Conservation (phyloP, 2,113 vertebrate species). For the Sardina pilchardus region DNA sequence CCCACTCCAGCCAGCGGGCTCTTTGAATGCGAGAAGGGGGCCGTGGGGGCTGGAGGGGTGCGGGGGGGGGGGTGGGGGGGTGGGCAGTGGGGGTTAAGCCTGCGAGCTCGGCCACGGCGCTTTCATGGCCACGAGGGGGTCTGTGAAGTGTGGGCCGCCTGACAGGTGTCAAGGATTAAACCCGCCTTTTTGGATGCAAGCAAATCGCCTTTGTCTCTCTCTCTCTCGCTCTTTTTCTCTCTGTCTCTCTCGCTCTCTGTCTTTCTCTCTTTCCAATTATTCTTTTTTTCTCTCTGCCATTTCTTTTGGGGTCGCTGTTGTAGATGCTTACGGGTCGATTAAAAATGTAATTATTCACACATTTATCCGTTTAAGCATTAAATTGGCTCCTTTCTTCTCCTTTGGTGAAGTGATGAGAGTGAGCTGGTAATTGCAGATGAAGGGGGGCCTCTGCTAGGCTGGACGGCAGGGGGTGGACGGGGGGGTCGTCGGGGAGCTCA, state of each 20-base stretch:
- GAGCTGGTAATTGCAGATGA: constrained; percentile 66
- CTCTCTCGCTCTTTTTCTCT: neutral
- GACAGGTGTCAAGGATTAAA: constrained; percentile 52
- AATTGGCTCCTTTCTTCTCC: constrained; percentile 49
- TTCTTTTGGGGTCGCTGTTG: neutral
- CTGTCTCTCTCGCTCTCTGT: constrained; percentile 22
- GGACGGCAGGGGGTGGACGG: neutral
- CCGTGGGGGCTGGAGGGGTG: constrained; percentile 8
- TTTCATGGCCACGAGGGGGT: neutral
- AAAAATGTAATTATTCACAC: constrained; percentile 63
- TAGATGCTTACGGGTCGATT: constrained; percentile 59
- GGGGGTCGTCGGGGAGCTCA: constrained; percentile 6
- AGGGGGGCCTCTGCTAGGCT: constrained; percentile 35
- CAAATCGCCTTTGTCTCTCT: constrained; percentile 35
- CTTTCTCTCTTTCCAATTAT: neutral
- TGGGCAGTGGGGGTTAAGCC: neutral
- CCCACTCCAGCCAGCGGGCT: neutral
- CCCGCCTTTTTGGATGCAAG: constrained; percentile 42
- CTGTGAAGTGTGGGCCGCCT: constrained; percentile 26
- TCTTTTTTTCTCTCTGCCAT: neutral
- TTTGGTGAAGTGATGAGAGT: constrained; percentile 54
- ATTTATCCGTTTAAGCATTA: constrained; percentile 59
- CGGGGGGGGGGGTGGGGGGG: neutral
- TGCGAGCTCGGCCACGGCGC: neutral
- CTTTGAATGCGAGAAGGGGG: constrained; percentile 7